Conservation (phyloP, 2,888 invertebrate genomes). For the Helobdella robusta region DNA sequence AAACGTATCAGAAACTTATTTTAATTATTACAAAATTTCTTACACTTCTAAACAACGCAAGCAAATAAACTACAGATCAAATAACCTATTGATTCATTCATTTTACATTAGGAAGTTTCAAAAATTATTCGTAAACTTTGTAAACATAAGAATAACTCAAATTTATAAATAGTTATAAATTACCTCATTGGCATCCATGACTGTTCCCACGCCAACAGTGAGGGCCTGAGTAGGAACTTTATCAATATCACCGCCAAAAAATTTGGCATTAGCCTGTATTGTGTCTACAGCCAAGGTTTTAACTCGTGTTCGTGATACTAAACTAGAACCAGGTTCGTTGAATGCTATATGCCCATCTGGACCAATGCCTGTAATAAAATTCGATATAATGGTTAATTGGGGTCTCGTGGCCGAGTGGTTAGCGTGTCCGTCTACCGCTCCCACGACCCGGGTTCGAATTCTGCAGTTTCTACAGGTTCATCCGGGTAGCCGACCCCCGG, state of each 20-base stretch:
- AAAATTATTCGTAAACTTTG: neutral
- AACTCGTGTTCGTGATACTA: slow-evolving; percentile 85
- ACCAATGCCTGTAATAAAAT: slow-evolving; percentile 66
- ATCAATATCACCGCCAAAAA: slow-evolving; percentile 83
- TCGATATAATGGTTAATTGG: neutral
- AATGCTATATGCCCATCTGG: slow-evolving; percentile 99
- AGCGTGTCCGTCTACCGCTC: too few relatives aligned
- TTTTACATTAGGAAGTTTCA: neutral
- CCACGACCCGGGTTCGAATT: too few relatives aligned
- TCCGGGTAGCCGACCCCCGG: too few relatives aligned
- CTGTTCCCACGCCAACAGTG: slow-evolving; percentile 96
- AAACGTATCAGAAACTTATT: too few relatives aligned
- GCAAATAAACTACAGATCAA: neutral
- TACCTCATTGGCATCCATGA: slow-evolving; percentile 95
- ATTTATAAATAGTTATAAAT: neutral
- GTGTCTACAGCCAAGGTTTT: slow-evolving; percentile 95
- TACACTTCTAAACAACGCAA: neutral
- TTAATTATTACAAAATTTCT: neutral
- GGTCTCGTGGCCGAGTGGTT: neutral
- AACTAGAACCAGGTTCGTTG: slow-evolving; percentile 94
- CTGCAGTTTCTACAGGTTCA: too few relatives aligned
- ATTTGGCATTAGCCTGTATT: slow-evolving; percentile 88
- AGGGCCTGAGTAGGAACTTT: slow-evolving; percentile 88
- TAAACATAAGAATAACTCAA: neutral
- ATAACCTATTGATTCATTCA: neutral